Evolutionary conservation across 2,797 vertebrate species (phyloP), one percentile per base, ranked within the genome.

Genomic region (Discoglossus pictus): DNA sequence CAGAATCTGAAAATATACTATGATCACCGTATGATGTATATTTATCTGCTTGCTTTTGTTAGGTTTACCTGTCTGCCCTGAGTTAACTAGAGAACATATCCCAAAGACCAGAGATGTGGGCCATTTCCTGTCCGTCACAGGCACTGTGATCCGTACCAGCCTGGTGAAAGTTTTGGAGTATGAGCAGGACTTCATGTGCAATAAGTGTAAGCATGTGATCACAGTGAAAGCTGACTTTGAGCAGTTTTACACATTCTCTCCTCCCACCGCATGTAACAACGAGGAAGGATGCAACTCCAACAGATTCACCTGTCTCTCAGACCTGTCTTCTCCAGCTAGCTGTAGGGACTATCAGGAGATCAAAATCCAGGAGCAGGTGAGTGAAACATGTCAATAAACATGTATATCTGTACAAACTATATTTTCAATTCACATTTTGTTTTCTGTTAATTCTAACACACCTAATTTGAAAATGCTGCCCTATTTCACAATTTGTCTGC

Each of bases 311-410:
- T 95, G 93, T 75, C 88, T 98, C 36, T 90, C 93, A 7, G 91
- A 76, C 54, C 79, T 88, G 31, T 75, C 86, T 7, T 87, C 91
- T 65, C 92, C 92, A 1, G 24, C 84, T 11, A 81, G 78, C 72
- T 98, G 96, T 86, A 91, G 86, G 68, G 96, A 99, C 85, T 95
- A 95, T 74, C 97, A 98, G 80, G 96, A 99, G 85, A 93, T 98
- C 67, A 98, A 98, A 85, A 95, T 98, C 69, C 97, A 98, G 59
- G 96, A 98, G 71, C 96, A 99, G 83, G 97, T 98, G 73, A 71
- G 20, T 27, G 9, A 2, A n/a, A n/a, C n/a, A n/a, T n/a, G n/a
- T n/a, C n/a, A n/a, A n/a, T 44, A 4, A 40, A 1, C 42, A 13
- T 39, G 36, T 39, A 39, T 7, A 7, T 39, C 10, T n/a, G n/a